Evolutionary conservation across 2,888 invertebrate species (phyloP).

Genomic region (Pomacea canaliculata): DNA sequence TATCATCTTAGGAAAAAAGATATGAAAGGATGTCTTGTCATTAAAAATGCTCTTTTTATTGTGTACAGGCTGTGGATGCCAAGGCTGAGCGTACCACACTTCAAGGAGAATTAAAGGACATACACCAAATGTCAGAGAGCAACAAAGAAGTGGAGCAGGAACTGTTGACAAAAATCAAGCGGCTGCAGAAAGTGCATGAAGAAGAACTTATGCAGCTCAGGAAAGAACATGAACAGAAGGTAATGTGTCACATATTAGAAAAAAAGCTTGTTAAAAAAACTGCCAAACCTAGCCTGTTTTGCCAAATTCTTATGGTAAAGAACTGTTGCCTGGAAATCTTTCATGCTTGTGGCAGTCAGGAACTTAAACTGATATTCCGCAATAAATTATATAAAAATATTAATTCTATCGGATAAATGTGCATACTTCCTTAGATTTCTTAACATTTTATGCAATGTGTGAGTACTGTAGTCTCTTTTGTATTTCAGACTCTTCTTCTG

Average conservation of each 20-base stretch:
- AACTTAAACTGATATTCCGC: too few relatives aligned
- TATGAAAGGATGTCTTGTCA: too few relatives aligned
- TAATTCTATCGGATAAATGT: too few relatives aligned
- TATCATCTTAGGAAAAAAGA: too few relatives aligned
- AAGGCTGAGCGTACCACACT: conserved; percentile 45
- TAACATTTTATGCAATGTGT: too few relatives aligned
- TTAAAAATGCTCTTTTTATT: neutral
- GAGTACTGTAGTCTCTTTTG: neutral
- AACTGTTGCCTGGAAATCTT: too few relatives aligned
- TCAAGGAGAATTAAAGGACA: conserved; percentile 44
- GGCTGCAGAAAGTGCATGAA: conserved; percentile 44
- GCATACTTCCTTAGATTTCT: too few relatives aligned
- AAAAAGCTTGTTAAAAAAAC: too few relatives aligned
- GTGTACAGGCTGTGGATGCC: conserved; percentile 46
- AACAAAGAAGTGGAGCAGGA: conserved; percentile 40
- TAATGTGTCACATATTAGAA: conserved; percentile 15
- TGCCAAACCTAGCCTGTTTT: too few relatives aligned
- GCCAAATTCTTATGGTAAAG: too few relatives aligned
- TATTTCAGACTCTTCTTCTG: conserved; percentile 43
- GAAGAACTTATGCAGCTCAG: conserved; percentile 43
- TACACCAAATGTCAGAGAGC: conserved; percentile 43
- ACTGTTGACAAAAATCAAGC: conserved; percentile 45
- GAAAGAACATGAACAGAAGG: conserved; percentile 51
- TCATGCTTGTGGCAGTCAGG: too few relatives aligned
- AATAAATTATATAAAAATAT: too few relatives aligned